These are phyloP conservation scores for Pardalotus punctatus DNA, from an alignment of 2,113 vertebrate genomes.

Conservation along the genomic window DNA sequence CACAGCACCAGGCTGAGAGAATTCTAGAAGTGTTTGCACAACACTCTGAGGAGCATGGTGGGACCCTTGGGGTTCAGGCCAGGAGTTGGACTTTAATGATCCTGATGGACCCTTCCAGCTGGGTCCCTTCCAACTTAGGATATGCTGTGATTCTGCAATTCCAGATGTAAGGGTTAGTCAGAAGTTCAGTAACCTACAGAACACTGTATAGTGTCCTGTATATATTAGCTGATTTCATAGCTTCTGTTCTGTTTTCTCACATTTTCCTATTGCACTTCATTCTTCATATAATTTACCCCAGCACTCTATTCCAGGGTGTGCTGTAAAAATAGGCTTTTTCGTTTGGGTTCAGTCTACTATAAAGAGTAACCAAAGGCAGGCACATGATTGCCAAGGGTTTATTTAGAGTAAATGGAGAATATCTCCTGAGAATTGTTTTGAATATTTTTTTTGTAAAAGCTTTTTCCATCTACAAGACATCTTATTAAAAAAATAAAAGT, in stretches of 20 bases:
- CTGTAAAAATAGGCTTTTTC: not conserved
- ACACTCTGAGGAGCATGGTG: rapidly evolving
- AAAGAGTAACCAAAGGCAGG: not conserved
- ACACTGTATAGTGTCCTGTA: no score
- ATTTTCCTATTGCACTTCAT: not conserved
- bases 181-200: not conserved
- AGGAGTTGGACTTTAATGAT: not conserved
- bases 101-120: not conserved
- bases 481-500: not conserved
- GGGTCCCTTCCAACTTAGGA: not conserved
- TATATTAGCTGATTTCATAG: not conserved
- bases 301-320: not conserved
- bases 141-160: not conserved
- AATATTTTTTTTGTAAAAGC: not conserved
- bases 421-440: not conserved
- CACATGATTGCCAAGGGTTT: not conserved
- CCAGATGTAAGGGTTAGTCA: not conserved
- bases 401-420: not conserved
- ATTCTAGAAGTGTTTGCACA: rapidly evolving
- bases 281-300: not conserved
- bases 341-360: not conserved
- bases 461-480: not conserved
- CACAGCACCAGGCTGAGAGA: not conserved
- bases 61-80: not conserved
- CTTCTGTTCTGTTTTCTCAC: not conserved